Evolutionary conservation across 2,113 vertebrate species (phyloP).

Genomic region (Osmerus mordax): DNA sequence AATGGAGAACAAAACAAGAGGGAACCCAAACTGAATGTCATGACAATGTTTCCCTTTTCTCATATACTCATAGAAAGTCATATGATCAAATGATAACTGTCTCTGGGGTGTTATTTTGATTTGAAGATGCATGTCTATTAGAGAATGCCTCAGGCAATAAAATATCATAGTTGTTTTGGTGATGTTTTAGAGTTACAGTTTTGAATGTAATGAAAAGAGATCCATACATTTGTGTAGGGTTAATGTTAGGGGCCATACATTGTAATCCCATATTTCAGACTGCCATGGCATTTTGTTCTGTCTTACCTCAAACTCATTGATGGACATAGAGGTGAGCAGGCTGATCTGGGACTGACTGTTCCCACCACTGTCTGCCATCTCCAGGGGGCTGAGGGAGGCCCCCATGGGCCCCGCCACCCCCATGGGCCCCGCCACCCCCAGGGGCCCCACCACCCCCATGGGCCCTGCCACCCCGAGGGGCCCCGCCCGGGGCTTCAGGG

Average conservation of each 20-base stretch:
- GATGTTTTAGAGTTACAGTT: background rate
- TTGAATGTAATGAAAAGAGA: background rate
- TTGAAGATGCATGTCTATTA: background rate
- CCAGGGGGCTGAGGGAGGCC: slow-evolving; percentile 69
- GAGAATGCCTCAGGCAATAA: background rate
- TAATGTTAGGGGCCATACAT: no score
- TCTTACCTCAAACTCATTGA: slow-evolving; percentile 79
- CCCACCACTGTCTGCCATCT: slow-evolving; percentile 59
- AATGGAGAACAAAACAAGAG: background rate
- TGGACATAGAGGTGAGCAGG: slow-evolving; percentile 65
- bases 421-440: slow-evolving; percentile 64
- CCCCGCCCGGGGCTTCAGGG: slow-evolving; percentile 68
- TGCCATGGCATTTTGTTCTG: background rate
- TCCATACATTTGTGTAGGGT: no score
- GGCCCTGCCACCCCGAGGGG: slow-evolving; percentile 70
- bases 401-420: slow-evolving; percentile 69
- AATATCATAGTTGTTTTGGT: background rate
- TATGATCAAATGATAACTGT: background rate
- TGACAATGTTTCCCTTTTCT: background rate
- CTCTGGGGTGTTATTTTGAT: background rate
- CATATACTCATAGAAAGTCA: background rate
- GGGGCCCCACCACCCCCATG: slow-evolving; percentile 59
- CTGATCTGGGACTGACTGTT: slow-evolving; percentile 67
- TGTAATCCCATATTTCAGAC: no score
- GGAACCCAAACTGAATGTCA: background rate